Conservation (phyloP, 2,113 vertebrate genomes). For the Fulica atra region DNA sequence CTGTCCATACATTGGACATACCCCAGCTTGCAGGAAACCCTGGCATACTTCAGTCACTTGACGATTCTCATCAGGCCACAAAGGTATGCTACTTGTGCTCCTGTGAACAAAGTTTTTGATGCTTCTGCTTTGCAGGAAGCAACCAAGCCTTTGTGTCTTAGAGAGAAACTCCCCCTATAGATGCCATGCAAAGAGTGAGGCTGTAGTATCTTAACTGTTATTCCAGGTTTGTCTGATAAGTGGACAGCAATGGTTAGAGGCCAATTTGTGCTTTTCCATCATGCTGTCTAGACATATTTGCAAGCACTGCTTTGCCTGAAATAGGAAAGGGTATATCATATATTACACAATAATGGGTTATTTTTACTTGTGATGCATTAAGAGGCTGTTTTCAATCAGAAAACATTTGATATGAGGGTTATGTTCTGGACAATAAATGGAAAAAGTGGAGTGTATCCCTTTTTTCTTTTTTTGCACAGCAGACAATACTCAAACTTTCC, state of each 20-base stretch:
- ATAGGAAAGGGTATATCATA: conserved; percentile 50
- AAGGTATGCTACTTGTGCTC: neutral
- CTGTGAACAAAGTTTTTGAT: neutral
- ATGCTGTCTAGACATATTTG: conserved; percentile 42
- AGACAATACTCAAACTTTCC: conserved; percentile 58
- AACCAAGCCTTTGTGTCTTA: neutral
- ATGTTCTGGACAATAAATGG: conserved; percentile 48
- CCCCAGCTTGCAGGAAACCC: neutral
- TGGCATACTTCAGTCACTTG: neutral
- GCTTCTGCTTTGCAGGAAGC: neutral
- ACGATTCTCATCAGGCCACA: conserved; percentile 13
- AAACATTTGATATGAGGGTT: conserved; percentile 39
- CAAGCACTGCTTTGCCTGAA: conserved; percentile 29
- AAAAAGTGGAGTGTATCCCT: conserved; percentile 54
- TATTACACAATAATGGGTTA: conserved; percentile 39
- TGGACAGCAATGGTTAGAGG: conserved; percentile 41
- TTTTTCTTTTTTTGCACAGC: neutral
- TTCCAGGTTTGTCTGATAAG: conserved; percentile 46
- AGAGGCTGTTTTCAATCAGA: conserved; percentile 61
- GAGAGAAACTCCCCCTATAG: neutral
- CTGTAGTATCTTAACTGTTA: conserved; percentile 39
- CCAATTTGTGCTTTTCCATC: conserved; percentile 54
- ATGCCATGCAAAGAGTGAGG: neutral
- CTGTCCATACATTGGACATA: neutral
- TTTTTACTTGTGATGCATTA: conserved; percentile 60